Base-by-base conservation (phyloP, 2,797 vertebrate genomes). In the Sebastes trivittatus region DNA sequence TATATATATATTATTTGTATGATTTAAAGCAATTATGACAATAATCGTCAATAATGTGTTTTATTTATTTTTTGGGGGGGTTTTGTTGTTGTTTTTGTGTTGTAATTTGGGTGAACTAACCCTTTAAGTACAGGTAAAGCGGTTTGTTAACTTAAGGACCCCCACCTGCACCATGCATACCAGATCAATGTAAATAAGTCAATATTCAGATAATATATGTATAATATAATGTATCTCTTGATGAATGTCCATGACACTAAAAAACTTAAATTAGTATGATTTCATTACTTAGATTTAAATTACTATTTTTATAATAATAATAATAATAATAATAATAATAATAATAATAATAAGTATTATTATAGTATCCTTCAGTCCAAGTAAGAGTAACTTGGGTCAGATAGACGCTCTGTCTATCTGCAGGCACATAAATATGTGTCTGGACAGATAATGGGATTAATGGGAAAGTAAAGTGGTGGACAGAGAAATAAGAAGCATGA, bases 401-500 rank as follows among this genome's bases (percentile, higher is more conserved):
- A 71, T 13, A 67, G n/a, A 78, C 54, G 5, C 13, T 11, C 29
- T 64, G 27, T 77, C 61, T 62, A 29, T 56, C 27, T 13, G 55
- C 30, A 70, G 36, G 11, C 29, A 72, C 22, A 67, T 22, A 9
- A 38, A 61, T 22, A 23, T 54, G 54, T 27, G 55, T 68, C 42
- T 65, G 74, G 32, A 80, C 36, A 75, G 36, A 58, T 67, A 16
- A 76, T 62, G 71, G 18, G 16, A 49, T 27, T 61, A 34, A 34
- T 38, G 72, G n/a, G 36, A 66, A 36, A 67, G 20, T 56, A 42
- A 78, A 80, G 60, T 55, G 27, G 32, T 29, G 46, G 71, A 72
- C 32, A 55, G 46, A 78, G 67, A 68, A 60, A 77, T 71, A 16
- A 65, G 65, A 80, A 75, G 65, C 56, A 38, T 75, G 69, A 67